Conservation (phyloP, 1,140 invertebrate genomes). For the Wiebesia pumilae region DNA sequence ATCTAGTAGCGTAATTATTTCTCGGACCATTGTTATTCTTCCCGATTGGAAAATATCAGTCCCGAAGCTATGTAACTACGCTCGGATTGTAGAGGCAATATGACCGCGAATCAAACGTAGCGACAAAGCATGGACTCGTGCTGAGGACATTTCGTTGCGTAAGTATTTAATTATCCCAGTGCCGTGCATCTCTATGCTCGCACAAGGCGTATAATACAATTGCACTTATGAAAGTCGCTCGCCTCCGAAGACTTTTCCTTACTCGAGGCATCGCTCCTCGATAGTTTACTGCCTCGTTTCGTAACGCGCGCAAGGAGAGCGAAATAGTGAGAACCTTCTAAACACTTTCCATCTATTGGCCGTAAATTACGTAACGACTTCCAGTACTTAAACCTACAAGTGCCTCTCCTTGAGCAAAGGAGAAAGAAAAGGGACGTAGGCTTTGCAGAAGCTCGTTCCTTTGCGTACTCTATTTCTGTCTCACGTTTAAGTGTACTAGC, state of each 20-base stretch:
- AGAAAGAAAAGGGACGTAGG: background rate
- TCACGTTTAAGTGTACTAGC: background rate
- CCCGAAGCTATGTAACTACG: too few species aligned
- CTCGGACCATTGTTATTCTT: too few species aligned
- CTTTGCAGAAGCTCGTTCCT: background rate
- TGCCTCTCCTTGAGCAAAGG: background rate
- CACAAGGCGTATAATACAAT: constrained; percentile 4
- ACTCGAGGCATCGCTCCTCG: background rate
- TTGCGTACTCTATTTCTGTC: background rate
- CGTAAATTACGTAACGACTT: constrained; percentile 46
- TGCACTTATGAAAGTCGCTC: constrained; percentile 28
- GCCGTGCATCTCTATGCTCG: background rate
- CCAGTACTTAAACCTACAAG: constrained; percentile 23
- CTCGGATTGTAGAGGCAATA: too few species aligned
- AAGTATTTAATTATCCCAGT: background rate
- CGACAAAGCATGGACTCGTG: too few species aligned
- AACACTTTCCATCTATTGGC: constrained; percentile 33
- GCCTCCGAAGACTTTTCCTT: background rate
- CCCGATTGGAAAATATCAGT: too few species aligned
- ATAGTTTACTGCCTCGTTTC: constrained; percentile 11
- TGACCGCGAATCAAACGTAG: too few species aligned
- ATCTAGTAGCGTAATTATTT: too few species aligned
- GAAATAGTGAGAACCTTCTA: background rate
- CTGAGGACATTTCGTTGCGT: background rate
- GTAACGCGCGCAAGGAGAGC: constrained; percentile 2